Conservation (phyloP, 1,140 invertebrate species). For the Lordiphosa collinella region DNA sequence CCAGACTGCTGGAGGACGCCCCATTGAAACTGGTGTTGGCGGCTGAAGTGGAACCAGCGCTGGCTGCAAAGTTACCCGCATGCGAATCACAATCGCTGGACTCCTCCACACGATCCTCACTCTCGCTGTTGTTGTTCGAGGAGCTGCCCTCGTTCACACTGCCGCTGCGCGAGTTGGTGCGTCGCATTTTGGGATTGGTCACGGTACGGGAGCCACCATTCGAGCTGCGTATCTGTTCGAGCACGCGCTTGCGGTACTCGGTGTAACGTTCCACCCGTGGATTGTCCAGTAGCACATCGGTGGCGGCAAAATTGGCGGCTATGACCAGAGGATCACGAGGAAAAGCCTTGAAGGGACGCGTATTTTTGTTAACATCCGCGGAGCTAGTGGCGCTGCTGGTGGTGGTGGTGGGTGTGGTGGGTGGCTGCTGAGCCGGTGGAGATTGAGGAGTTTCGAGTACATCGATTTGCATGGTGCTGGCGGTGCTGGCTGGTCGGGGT, state of each 20-base stretch:
- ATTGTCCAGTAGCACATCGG: conserved; percentile 80
- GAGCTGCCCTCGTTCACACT: conserved; percentile 71
- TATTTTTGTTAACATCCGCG: conserved; percentile 40
- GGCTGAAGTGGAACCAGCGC: neutral
- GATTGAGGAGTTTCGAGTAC: conserved; percentile 59
- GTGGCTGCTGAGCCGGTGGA: conserved; percentile 20
- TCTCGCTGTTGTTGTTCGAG: conserved; percentile 71
- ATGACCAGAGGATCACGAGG: conserved; percentile 84
- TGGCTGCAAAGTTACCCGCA: conserved; percentile 52
- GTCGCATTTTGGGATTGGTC: conserved; percentile 85
- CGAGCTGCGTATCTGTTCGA: conserved; percentile 83
- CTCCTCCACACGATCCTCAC: conserved; percentile 70
- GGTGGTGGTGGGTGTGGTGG: conserved; percentile 59
- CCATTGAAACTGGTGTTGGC: neutral
- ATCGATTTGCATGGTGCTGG: conserved; percentile 68
- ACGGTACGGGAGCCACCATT: conserved; percentile 81
- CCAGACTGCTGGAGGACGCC: conserved; percentile 2
- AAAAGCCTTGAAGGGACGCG: conserved; percentile 87
- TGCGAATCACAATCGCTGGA: conserved; percentile 76
- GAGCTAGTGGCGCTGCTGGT: conserved; percentile 25
- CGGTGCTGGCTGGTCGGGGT: conserved; percentile 54
- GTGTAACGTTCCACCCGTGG: conserved; percentile 83
- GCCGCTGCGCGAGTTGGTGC: conserved; percentile 76
- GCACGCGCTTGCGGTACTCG: conserved; percentile 84
- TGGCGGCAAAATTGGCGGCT: conserved; percentile 80